Percentiles rank a stretch among this genome's conserved stretches.
Conservation (phyloP, 2,888 invertebrate species). For the Trisateles emortualis region DNA sequence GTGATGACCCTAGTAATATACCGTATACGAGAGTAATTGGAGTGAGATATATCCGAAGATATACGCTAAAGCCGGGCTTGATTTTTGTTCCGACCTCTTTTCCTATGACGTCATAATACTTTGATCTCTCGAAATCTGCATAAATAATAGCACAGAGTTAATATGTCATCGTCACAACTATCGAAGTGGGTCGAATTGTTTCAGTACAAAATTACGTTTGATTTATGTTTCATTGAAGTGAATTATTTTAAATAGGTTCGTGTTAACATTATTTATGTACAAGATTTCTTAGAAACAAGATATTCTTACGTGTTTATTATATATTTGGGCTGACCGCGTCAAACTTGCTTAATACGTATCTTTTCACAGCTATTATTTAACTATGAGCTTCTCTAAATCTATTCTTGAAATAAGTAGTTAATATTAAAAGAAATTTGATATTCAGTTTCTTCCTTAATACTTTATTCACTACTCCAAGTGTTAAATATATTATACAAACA, state of each 20-base stretch:
- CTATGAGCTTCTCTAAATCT: too few species aligned
- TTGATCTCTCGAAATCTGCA: slow-evolving; percentile 27
- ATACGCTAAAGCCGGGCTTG: slow-evolving; percentile 17
- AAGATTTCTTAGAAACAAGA: neutral
- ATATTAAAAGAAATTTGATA: neutral
- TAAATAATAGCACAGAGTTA: slow-evolving; percentile 28
- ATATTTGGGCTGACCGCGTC: neutral
- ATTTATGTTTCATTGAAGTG: neutral
- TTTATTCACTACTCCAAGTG: slow-evolving; percentile 2
- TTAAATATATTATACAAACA: slow-evolving; percentile 24
- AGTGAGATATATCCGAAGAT: slow-evolving; percentile 62
- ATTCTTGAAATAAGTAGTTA: too few species aligned
- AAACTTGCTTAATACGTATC: slow-evolving; percentile 4
- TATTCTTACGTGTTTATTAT: neutral
- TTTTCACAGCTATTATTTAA: too few species aligned
- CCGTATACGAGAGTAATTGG: slow-evolving; percentile 61
- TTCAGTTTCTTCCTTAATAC: neutral
- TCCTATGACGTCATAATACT: slow-evolving; percentile 26
- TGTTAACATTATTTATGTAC: neutral
- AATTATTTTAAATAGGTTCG: neutral
- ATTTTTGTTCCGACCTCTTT: slow-evolving; percentile 50
- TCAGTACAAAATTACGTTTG: slow-evolving; percentile 1
- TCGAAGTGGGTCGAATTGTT: slow-evolving; percentile 23
- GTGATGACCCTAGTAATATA: slow-evolving; percentile 60
- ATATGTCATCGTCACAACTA: slow-evolving; percentile 15